Base-by-base conservation (phyloP, 2,888 invertebrate species). In the Chironomus riparius region DNA sequence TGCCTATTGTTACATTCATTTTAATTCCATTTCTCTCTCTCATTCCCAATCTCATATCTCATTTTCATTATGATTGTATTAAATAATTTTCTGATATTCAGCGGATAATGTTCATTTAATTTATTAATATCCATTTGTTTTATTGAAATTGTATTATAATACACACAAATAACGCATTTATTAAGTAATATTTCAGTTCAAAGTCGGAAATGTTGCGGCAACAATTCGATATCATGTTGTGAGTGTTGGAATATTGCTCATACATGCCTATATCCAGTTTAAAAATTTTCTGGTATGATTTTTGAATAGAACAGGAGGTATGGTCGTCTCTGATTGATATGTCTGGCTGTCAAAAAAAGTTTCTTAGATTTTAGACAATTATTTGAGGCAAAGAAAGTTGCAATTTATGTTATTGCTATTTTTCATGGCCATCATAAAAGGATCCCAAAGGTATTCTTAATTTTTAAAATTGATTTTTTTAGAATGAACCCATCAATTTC, bases 61-160 rank as follows among this genome's bases (percentile, higher is more conserved):
- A 56, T 56, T 56, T 56, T 56, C 56, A 56, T 56, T 56, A 18
- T 56, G 56, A 56, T 18, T 56, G 5, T 38, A 18, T 56, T 18
- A 15, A 56, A 56, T 56, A 56, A 56, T 56, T 56, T 56, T 56
- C 18, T 18, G 15, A 56, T 56, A 21, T 65, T 21, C 21, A 12
- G 65, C 65, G 65, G 65, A 65, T 65, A 65, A 65, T 65, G 65
- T 5, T 65, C 65, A 65, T 65, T 65, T 65, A 65, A 65, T 65
- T 65, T 65, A 65, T 65, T 65, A 65, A 65, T 65, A 18, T 24
- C 21, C 21, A 65, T 21, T 24, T 65, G 21, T 65, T 65, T 65
- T 24, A 65, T 24, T 21, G 38, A 62, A 62, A 50, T 50, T 50
- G 50, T 50, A 38, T 38, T 38, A 38, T 38, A 38, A 38, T 38